phyloP scores from a whole-genome alignment of 2,797 vertebrate genomes.

The Alcedo quadribrachys region DNA sequence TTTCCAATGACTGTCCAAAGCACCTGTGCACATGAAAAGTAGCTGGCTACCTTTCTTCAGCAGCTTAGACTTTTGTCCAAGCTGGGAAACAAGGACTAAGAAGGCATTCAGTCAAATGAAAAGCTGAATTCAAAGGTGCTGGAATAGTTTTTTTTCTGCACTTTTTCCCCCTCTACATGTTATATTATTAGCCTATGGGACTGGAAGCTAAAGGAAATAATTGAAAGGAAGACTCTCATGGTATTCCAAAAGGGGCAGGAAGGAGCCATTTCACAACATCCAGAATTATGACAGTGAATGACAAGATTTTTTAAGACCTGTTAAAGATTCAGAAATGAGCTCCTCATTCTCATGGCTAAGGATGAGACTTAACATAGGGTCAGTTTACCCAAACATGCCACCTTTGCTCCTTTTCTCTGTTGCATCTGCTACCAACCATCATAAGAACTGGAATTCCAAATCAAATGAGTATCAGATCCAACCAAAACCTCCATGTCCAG shows the following conservation, averaged over 20 bases:
- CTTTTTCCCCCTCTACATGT: background rate
- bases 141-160: background rate
- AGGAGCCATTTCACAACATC: background rate
- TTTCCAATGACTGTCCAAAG: background rate
- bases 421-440: background rate
- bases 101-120: slow-evolving; percentile 23
- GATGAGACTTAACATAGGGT: background rate
- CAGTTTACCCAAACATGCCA: background rate
- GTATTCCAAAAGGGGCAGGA: slow-evolving; percentile 13
- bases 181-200: background rate
- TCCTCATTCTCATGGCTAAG: background rate
- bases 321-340: background rate
- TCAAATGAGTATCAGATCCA: background rate
- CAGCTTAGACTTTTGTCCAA: slow-evolving; percentile 3
- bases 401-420: background rate
- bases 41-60: background rate
- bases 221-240: slow-evolving; percentile 6
- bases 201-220: slow-evolving; percentile 30
- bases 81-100: slow-evolving; percentile 1
- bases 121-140: slow-evolving; percentile 39
- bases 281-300: background rate
- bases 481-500: background rate
- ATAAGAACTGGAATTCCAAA: background rate
- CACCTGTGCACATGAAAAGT: slow-evolving; percentile 4
- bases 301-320: background rate